Evolutionary conservation across 2,888 invertebrate genomes (phyloP), one percentile per base, ranked within the genome.

Genomic region (Melangyna quadrimaculata): DNA sequence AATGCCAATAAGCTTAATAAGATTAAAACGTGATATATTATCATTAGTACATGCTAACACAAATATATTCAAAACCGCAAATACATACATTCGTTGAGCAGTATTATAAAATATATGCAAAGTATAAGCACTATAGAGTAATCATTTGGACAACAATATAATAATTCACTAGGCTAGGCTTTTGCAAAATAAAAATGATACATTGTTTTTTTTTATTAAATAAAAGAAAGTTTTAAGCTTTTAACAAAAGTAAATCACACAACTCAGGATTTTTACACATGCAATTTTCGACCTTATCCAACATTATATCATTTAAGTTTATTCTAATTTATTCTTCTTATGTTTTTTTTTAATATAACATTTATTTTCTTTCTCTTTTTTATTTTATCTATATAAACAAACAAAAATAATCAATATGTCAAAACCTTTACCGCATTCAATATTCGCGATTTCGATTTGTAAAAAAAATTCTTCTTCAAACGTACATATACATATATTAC

Each of bases 341-440:
- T 71, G 27, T 67, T 69, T 29, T n/a, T 19, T 59, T 75, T 48
- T 69, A 72, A 84, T 81, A 81, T 70, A 86, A 86, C 29, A 59
- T 72, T 78, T 77, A 43, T 86, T 78, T 43, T 43, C 17, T 70
- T 78, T 86, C 78, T 81, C 77, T 86, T 80, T n/a, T 86, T 86
- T 86, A 51, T 40, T 77, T 80, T 51, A 71, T 37, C 35, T 45
- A 65, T 43, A 17, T 40, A 17, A 22, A 35, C 61, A 40, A 69
- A 69, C 17, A 67, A 59, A 72, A 59, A 74, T 71, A 74, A 69
- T 53, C 65, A 71, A 55, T 69, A 77, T 79, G 69, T 73, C 57
- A 86, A n/a, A 71, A 71, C 22, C 65, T 71, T 69, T 77, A 73
- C 77, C 63, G 75, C 72, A 80, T 69, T 61, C 61, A 77, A 77